Evolutionary conservation across 2,113 vertebrate genomes (phyloP), one percentile per base, ranked within the genome.

Genomic region (Etheostoma spectabile): DNA sequence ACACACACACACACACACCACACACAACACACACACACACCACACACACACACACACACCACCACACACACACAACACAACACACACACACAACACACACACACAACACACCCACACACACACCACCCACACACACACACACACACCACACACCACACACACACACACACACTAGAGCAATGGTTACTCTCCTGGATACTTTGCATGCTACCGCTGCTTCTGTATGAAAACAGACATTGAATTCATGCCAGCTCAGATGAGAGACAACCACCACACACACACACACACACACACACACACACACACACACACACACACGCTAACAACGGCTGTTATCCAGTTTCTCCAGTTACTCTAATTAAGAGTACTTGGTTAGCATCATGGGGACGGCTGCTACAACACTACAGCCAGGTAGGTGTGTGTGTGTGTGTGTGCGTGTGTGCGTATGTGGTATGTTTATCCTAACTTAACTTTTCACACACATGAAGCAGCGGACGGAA

Each of bases 151-250:
- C n/a, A n/a, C n/a, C n/a, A n/a, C n/a, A n/a, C n/a, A n/a, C n/a
- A n/a, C n/a, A n/a, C n/a, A n/a, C n/a, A n/a, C n/a, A n/a, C n/a
- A n/a, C n/a, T n/a, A n/a, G n/a, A n/a, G n/a, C n/a, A 77, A 84
- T 70, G 85, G 82, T 7, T 6, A 1, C 84, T 86, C 82, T 79
- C 81, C 66, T 73, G 78, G 71, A 73, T 57, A 46, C 78, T 57
- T 66, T 53, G 75, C 74, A 48, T 56, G 77, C 61, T 55, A 16
- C 19, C 21, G 4, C 72, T 49, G 55, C 59, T 61, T 74, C 38
- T 3, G 18, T 71, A 52, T 85, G 69, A 57, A 75, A 78, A 64
- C 42, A 78, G 48, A 66, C 79, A 72, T 74, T 64, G n/a, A 81
- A 70, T 38, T 38, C 78, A 82, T 45, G 38, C 38, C 38, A 38